Percentiles rank a stretch among this genome's conserved stretches.
Conservation (phyloP, 2,113 vertebrate genomes). For the Malurus elegans region DNA sequence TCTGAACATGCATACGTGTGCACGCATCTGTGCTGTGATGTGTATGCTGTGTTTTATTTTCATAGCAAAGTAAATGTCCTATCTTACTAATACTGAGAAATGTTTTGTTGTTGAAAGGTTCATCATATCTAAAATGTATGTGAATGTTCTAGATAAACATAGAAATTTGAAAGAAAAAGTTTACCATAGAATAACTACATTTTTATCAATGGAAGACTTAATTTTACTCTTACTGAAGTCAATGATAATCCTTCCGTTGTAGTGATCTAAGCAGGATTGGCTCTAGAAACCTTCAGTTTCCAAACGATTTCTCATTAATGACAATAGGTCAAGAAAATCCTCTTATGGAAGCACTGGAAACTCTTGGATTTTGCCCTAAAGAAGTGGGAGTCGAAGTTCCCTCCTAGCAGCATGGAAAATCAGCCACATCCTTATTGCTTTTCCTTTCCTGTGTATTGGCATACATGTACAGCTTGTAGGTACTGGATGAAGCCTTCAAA, state of each 20-base stretch:
- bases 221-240: background rate
- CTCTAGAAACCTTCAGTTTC: background rate
- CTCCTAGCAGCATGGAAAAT: background rate
- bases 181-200: background rate
- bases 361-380: background rate
- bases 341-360: background rate
- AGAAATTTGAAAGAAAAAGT: background rate
- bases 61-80: background rate
- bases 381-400: background rate
- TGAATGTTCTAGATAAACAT: background rate
- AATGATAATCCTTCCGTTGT: background rate
- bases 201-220: background rate
- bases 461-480: background rate
- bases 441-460: background rate
- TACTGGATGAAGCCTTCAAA: background rate
- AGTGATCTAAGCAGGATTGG: background rate
- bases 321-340: background rate
- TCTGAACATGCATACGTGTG: background rate
- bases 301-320: background rate
- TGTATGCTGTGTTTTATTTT: background rate
- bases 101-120: background rate
- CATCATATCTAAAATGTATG: background rate
- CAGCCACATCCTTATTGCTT: background rate
- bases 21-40: fast-evolving
- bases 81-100: background rate